phyloP scores from a whole-genome alignment of 2,888 invertebrate species.

The Lasioglossum morio region DNA sequence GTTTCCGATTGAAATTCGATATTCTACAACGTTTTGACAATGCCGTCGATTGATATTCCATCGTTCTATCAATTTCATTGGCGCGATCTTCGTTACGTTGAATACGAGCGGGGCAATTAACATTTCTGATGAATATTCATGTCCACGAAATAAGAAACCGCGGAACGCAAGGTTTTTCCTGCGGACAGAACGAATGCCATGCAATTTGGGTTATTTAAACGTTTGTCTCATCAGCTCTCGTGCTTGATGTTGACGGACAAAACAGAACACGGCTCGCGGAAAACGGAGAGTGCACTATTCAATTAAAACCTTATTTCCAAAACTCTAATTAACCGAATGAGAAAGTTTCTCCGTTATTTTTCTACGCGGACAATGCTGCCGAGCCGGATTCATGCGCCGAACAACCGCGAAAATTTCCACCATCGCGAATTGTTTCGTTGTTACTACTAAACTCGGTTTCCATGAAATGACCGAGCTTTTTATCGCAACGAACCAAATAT shows the following conservation, averaged over 20 bases:
- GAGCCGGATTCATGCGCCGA: neutral
- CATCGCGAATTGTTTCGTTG: neutral
- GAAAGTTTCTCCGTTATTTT: neutral
- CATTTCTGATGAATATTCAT: slow-evolving; percentile 56
- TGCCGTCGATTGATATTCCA: neutral
- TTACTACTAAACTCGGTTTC: neutral
- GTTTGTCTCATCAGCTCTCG: slow-evolving; percentile 15
- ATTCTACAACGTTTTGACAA: neutral
- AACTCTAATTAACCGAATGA: slow-evolving; percentile 20
- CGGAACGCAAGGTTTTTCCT: slow-evolving; percentile 9
- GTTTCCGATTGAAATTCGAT: neutral
- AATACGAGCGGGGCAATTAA: slow-evolving; percentile 29
- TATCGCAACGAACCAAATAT: slow-evolving; percentile 26
- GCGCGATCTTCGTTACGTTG: slow-evolving; percentile 22
- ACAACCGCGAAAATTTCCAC: neutral
- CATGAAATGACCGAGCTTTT: neutral
- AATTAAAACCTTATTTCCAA: slow-evolving; percentile 23
- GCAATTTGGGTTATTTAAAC: slow-evolving; percentile 34
- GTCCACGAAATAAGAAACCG: neutral
- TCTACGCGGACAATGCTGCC: neutral
- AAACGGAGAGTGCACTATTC: slow-evolving; percentile 6
- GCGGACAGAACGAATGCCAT: slow-evolving; percentile 7
- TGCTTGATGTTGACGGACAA: slow-evolving; percentile 13
- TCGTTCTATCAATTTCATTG: slow-evolving; percentile 23
- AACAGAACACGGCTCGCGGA: neutral